Conservation (phyloP, 1,140 invertebrate genomes). For the Aphis craccivora region DNA sequence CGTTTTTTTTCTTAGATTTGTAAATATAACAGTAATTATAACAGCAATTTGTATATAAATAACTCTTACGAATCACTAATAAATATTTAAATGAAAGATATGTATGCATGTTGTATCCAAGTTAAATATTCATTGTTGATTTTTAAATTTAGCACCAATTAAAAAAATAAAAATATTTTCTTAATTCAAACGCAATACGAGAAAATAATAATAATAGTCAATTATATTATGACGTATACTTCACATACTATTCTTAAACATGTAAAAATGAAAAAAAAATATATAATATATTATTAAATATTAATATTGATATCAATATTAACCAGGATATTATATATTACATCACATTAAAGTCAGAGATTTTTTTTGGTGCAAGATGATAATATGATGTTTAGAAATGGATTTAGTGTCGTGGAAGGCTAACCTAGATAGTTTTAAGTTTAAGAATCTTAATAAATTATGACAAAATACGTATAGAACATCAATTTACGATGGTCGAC, state of each 20-base stretch:
- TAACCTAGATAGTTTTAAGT: background rate
- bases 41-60: constrained; percentile 26
- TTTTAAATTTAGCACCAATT: constrained; percentile 14
- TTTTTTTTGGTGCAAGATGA: background rate
- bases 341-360: background rate
- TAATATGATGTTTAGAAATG: background rate
- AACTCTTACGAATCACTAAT: background rate
- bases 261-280: background rate
- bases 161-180: background rate
- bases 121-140: background rate
- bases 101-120: background rate
- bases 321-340: background rate
- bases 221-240: constrained; percentile 1
- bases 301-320: background rate
- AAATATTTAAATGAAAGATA: constrained; percentile 23
- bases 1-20: background rate
- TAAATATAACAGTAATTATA: constrained; percentile 8
- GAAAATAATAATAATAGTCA: background rate
- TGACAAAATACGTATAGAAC: background rate
- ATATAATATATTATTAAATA: background rate
- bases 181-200: background rate
- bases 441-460: background rate
- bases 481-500: background rate
- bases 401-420: background rate
- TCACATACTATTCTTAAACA: background rate